Percentiles rank a stretch among this genome's conserved stretches.
phyloP scores from a whole-genome alignment of 2,797 vertebrate species.

The Saguinus oedipus region DNA sequence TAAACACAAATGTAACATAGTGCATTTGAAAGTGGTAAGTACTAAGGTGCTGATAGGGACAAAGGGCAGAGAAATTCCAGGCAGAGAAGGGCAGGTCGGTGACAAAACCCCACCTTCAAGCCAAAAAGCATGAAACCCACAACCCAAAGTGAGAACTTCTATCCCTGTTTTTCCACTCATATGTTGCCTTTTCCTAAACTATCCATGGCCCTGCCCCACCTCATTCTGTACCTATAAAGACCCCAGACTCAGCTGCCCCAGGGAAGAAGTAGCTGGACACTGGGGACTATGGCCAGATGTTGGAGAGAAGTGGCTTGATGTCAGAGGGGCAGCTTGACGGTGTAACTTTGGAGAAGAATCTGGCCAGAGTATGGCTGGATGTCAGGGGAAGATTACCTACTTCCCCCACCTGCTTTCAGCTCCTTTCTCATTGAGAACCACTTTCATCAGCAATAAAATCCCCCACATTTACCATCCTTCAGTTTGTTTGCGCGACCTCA shows the following conservation, averaged over 20 bases:
- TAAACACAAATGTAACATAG: background rate
- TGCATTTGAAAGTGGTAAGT: background rate
- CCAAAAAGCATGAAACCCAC: background rate
- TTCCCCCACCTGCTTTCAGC: background rate
- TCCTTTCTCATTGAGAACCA: background rate
- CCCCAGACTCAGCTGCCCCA: background rate
- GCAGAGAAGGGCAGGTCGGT: background rate
- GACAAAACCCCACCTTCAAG: background rate
- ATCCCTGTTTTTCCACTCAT: background rate
- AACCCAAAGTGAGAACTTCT: background rate
- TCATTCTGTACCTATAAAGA: background rate
- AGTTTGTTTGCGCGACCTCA: fast-evolving
- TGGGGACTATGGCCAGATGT: background rate
- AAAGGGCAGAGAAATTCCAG: background rate
- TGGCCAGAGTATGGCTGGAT: too few species aligned
- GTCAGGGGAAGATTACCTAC: background rate
- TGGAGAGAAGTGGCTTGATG: background rate
- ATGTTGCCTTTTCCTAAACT: background rate
- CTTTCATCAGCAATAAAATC: background rate
- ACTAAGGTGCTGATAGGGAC: background rate
- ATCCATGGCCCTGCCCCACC: background rate
- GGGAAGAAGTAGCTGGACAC: background rate
- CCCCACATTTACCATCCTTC: background rate
- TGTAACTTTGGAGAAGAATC: background rate
- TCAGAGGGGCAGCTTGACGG: background rate